Evolutionary conservation across 2,797 vertebrate species (phyloP), one percentile per base, ranked within the genome.

Genomic region (Tapera naevia): DNA sequence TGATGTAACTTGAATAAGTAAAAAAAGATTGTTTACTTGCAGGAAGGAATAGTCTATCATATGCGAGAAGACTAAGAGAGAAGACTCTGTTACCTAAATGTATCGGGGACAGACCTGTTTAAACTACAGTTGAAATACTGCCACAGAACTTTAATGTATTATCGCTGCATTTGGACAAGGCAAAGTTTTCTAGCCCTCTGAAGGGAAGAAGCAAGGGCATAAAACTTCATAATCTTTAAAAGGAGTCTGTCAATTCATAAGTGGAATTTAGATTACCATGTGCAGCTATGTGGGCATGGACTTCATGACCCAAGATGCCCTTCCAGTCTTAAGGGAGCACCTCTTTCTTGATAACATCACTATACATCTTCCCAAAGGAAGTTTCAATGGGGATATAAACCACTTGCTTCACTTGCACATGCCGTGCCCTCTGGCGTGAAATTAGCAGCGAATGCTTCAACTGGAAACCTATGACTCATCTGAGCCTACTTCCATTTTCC

Each of bases 401-500:
- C 53, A 93, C 58, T 69, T 84, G 45, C 25, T 96, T 93, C 80
- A 64, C 73, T 58, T 51, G 39, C 95, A 82, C 17, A 75, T 5
- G 17, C 33, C 7, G 3, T 72, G 75, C 48, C 67, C 56, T 89
- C 86, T 78, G 76, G 30, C 88, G 70, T 78, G 48, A 94, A 79
- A 94, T 71, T 54, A 97, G 93, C 50, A 93, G 53, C 11, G 67
- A 90, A 54, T 15, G 33, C n/a, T 81, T 94, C 65, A 94, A 91
- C n/a, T 93, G 64, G 30, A 96, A 97, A 95, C 23, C 8, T 35
- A 97, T 85, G 67, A 86, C 79, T 96, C 80, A 62, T 88, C 45
- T 76, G 91, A 76, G 93, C 80, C 57, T 48, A 80, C 35, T 94
- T 90, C 88, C 61, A 82, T 93, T 94, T 97, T 95, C 94, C 85